phyloP scores from a whole-genome alignment of 1,140 invertebrate genomes.

The Zaprionus vittiger region DNA sequence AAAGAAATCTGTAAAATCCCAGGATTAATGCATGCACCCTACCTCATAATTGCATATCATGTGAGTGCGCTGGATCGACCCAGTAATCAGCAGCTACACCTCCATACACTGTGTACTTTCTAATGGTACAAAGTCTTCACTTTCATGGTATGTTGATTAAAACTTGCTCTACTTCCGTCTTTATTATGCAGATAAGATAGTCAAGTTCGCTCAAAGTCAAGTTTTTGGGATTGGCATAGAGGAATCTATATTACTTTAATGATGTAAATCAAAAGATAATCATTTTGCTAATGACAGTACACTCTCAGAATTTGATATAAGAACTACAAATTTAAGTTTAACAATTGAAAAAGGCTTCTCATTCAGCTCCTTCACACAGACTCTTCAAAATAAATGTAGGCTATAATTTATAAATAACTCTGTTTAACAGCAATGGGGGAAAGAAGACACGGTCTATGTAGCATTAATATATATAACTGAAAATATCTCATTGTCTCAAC shows the following conservation, averaged over 20 bases:
- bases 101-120: not conserved
- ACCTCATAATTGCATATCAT: not conserved
- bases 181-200: constrained; percentile 7
- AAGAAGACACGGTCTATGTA: constrained; percentile 20
- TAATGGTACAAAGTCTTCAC: constrained; percentile 1
- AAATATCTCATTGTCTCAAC: constrained; percentile 13
- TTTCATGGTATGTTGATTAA: not conserved
- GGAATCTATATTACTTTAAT: constrained; percentile 9
- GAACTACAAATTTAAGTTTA: not conserved
- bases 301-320: not conserved
- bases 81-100: not conserved
- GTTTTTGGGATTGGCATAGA: constrained; percentile 13
- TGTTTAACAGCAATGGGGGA: constrained; percentile 42
- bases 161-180: not conserved
- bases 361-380: not conserved
- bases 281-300: not conserved
- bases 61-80: not conserved
- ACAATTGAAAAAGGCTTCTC: not conserved
- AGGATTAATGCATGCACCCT: constrained; percentile 1
- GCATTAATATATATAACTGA: constrained; percentile 10
- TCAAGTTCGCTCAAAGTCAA: not conserved
- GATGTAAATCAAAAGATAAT: constrained; percentile 12
- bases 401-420: constrained; percentile 42
- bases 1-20: not conserved
- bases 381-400: not conserved